Base-by-base conservation (phyloP, 1,140 invertebrate genomes). In the Drosophila azteca region DNA sequence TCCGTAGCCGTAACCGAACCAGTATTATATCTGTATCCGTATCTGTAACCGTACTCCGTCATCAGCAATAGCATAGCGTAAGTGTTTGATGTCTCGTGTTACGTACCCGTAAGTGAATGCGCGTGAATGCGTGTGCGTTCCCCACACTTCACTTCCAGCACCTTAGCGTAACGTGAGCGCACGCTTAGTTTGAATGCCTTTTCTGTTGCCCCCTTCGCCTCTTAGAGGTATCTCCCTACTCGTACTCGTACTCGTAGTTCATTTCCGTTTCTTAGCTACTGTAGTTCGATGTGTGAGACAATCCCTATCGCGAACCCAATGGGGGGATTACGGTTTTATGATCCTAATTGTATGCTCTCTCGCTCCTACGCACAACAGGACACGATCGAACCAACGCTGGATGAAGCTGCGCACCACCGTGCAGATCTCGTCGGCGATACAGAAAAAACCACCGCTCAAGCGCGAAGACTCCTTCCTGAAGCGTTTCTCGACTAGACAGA, bases 391-490 rank as follows among this genome's bases (percentile, higher is more conserved):
- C 92, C 96, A 97, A 90, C 94, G 97, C 92, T 99, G 97, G 97
- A 96, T 97, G 95, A 98, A 98, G 92, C 93, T 99, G 60, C 93
- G 97, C 43, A 98, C 97, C 22, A 98, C 97, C 2, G 97, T 99
- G 57, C 97, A 98, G 92, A 93, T 98, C 64, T 97, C 97, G 31
- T 97, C 96, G 41, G 97, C 97, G 29, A 97, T 98, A 88, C 94
- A 94, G 89, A 96, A 96, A 92, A 94, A 96, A 92, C 95, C 96
- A 22, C 95, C 96, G 1, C 92, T 98, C 69, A 87, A 98, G 88
- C 94, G 97, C 51, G 97, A 98, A 93, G 97, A 99, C 90, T 98
- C 97, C 0, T 99, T 99, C 90, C 93, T 99, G 66, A 97, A 98
- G 91, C 94, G 97, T 69, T 99, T 99, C 92, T 98, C 97, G 8